Evolutionary conservation across 1,140 invertebrate genomes (phyloP).

Genomic region (Tigriopus japonicus): DNA sequence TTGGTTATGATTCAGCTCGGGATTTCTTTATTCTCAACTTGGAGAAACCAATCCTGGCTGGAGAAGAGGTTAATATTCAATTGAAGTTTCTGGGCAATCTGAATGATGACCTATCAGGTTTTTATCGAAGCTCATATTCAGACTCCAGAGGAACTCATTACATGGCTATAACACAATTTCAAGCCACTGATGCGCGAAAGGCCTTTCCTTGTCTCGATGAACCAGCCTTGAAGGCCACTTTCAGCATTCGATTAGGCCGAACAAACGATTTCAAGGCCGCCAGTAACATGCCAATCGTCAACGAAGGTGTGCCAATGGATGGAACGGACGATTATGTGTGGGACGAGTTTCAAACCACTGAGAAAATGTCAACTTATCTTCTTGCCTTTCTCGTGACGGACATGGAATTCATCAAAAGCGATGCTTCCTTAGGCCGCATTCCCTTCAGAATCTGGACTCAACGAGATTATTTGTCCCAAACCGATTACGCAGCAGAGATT

Average conservation of each 20-base stretch:
- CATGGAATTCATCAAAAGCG: conserved; percentile 30
- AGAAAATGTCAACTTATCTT: conserved; percentile 69
- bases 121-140: conserved; percentile 18
- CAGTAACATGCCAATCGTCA: conserved; percentile 26
- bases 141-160: conserved; percentile 40
- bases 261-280: conserved; percentile 24
- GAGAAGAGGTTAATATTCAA: neutral
- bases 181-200: conserved; percentile 53
- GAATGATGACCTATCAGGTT: conserved; percentile 19
- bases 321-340: conserved; percentile 44
- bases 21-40: conserved; percentile 1
- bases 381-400: conserved; percentile 63
- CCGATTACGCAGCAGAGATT: conserved; percentile 61
- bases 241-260: conserved; percentile 29
- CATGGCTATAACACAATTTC: conserved; percentile 55
- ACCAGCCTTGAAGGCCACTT: conserved; percentile 59
- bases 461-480: conserved; percentile 31
- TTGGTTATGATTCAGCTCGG: conserved; percentile 12
- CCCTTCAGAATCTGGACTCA: neutral
- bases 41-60: neutral
- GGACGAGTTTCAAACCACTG: conserved; percentile 47
- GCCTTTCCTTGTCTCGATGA: conserved; percentile 82
- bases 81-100: conserved; percentile 18
- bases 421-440: neutral
- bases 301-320: conserved; percentile 28